Evolutionary conservation across 1,140 invertebrate genomes (phyloP), one percentile per base, ranked within the genome.

Genomic region (Ips typographus): DNA sequence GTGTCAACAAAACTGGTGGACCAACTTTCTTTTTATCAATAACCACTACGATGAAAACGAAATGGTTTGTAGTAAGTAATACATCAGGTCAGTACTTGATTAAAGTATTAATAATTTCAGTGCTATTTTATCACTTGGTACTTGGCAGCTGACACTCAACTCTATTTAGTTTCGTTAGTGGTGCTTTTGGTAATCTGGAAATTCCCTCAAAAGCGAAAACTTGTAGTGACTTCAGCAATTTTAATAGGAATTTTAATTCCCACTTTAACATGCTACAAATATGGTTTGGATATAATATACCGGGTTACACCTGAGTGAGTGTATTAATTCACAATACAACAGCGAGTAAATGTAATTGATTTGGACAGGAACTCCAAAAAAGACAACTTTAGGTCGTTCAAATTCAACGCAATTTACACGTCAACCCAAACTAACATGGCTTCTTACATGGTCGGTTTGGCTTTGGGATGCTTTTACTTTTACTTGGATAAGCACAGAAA

Each of bases 71-170:
- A 44, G 8, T 38, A 55, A 55, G 1, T 47, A 47, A 47, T 47
- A 4, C 22, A 22, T 22, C 22, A 22, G 0, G 22, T 22, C 22
- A 22, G 0, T 0, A n/a, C 4, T 4, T 53, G 36, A 53, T 49
- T 49, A 8, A 56, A 56, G 4, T 53, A 62, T 22, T 22, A 22
- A 22, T 52, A 52, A 4, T 73, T 73, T 59, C 53, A 76, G 74
- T 76, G 74, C 68, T 70, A 69, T 37, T 70, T 70, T 51, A 65
- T 56, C 1, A 73, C 63, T 7, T 76, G 74, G 74, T 76, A 76
- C 49, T 38, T 74, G 44, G 49, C 74, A 51, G 74, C 73, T 3
- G 74, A 76, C 59, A 74, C 71, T 3, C 74, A 76, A 60, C 51
- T 76, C 7, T 76, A 76, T 40, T 36, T 71, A 22, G n/a, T 76